Evolutionary conservation across 2,113 vertebrate genomes (phyloP), one percentile per base, ranked within the genome.

Genomic region (Sorex fumeus): DNA sequence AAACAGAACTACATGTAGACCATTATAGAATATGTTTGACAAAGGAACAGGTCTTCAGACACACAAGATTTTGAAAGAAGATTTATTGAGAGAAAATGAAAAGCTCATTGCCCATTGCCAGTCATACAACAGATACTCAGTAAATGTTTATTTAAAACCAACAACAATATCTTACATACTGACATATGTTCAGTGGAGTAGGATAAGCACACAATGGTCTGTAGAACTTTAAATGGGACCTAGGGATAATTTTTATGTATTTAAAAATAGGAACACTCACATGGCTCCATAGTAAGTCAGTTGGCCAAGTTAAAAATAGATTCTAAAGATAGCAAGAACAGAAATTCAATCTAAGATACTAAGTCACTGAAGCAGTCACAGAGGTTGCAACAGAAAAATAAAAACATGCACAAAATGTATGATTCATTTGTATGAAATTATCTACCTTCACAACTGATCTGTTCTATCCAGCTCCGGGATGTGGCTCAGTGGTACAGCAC

Each of bases 261-360:
- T 91, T 92, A 43, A 94, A 96, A 96, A 96, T 96, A 97, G 89
- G 80, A 92, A 11, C 80, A 70, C 86, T 96, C 94, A 93, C 94
- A 82, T 87, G 93, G 62, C 28, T 93, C 53, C 80, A 53, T 87
- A 93, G 91, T 91, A 96, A 94, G 87, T 96, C 95, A 92, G 84
- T 96, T 97, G 95, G 94, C 93, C 91, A 87, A 89, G 81, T 82
- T 93, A 94, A 96, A 97, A 97, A 96, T 96, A 97, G 93, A 91
- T 91, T 96, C 95, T 93, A 96, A 97, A 95, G 94, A 94, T 95
- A 96, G 96, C 93, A 70, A 80, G 93, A 84, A 30, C 47, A 84
- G 96, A 96, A 95, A 97, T 74, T 82, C 88, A 91, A 92, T 89
- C 95, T 89, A 62, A 67, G 36, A 60, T 71, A 95, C 62, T 70